Base-by-base conservation (phyloP, 2,797 vertebrate genomes). In the Emys orbicularis region DNA sequence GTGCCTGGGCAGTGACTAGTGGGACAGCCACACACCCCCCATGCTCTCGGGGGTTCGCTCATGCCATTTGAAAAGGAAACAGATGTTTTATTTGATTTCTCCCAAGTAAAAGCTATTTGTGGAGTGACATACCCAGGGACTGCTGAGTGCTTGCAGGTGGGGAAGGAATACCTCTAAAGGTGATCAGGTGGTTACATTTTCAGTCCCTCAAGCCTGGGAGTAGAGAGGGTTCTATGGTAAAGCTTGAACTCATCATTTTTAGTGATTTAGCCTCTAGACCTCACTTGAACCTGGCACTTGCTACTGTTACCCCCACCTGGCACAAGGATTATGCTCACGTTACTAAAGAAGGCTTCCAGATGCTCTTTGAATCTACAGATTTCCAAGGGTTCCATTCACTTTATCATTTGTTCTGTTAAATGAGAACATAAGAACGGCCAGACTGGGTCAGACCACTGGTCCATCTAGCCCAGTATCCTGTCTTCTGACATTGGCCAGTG, bases 321-420 rank as follows among this genome's bases (percentile, higher is more conserved):
- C 9, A n/a, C 19, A 81, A n/a, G 21, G 21, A 16, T 25, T 41
- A 8, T 41, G n/a, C 9, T 16, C 52, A 59, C 19, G 23, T 4
- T 16, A 49, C 1, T 0, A 41, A 2, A 1, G 19, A 19, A 8
- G 34, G 8, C 68, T 16, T 44, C 41, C 29, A 15, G 65, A 65
- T 56, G 1, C 0, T 31, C 68, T n/a, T 87, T 2, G 0, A 21
- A 44, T 53, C 76, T 0, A 0, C 21, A 79, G 74, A 27, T 52
- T n/a, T 3, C 0, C 79, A 82, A 11, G 1, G 37, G 56, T 31
- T 59, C 27, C 27, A 59, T 59, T 29, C 56, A 13, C 56, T 59
- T 13, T 29, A 31, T 13, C 57, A 59, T 31, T 59, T 59, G 29
- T 31, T 31, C 57, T 59, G 57, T 31, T 59, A 59, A 59, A 59